Evolutionary conservation across 1,140 invertebrate species (phyloP).

Genomic region (Nebria ingens): DNA sequence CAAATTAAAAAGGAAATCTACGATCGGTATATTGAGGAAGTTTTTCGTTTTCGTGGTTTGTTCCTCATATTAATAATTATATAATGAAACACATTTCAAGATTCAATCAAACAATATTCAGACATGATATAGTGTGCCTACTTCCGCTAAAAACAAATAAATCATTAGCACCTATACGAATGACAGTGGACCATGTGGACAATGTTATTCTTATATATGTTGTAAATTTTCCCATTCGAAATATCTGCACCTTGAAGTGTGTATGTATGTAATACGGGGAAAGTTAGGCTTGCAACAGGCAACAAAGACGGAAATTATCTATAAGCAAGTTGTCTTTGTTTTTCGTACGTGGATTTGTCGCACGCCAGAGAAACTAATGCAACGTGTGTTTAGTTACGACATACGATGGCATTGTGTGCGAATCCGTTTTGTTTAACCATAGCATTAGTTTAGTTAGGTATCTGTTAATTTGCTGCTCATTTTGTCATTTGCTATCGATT

Average conservation of each 20-base stretch:
- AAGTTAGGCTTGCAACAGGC: neutral
- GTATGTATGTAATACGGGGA: conserved; percentile 4
- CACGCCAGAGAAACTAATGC: conserved; percentile 3
- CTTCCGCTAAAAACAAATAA: neutral
- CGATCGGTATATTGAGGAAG: too few species aligned
- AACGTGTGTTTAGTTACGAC: neutral
- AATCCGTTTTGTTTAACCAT: neutral
- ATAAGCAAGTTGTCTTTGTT: neutral
- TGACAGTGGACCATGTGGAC: too few species aligned
- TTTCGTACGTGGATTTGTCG: conserved; percentile 4
- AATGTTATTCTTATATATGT: too few species aligned
- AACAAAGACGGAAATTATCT: neutral
- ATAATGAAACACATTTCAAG: too few species aligned
- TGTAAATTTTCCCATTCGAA: neutral
- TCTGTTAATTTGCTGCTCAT: too few species aligned
- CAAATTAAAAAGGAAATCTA: too few species aligned
- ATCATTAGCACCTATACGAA: neutral
- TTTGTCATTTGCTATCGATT: neutral
- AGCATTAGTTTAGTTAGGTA: too few species aligned
- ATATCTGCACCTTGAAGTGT: neutral
- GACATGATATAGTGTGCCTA: too few species aligned
- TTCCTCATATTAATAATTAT: too few species aligned
- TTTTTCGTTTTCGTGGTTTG: too few species aligned
- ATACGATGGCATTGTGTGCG: neutral
- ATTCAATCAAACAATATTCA: too few species aligned